Conservation (phyloP, 2,113 vertebrate genomes). For the Notarius quadriscutis region DNA sequence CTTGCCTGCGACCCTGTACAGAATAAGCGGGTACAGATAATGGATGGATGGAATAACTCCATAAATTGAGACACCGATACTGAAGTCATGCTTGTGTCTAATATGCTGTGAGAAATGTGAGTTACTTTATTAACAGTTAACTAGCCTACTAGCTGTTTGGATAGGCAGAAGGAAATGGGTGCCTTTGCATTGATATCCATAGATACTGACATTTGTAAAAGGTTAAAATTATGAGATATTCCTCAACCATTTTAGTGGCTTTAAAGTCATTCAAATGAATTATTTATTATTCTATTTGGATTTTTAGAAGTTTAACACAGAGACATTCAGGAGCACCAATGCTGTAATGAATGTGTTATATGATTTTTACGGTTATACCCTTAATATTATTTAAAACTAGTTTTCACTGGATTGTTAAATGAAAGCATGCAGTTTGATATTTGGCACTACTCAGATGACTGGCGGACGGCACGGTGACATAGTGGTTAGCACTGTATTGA, state of each 20-base stretch:
- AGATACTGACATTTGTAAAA: neutral
- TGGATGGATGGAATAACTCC: neutral
- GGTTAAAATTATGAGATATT: neutral
- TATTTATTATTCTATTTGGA: neutral
- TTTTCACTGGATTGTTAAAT: neutral
- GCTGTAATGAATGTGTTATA: neutral
- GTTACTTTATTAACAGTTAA: neutral
- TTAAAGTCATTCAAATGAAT: neutral
- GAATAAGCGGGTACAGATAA: too few relatives aligned
- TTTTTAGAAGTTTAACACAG: neutral
- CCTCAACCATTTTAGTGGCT: neutral
- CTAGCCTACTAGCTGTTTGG: neutral
- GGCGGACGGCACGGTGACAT: too few relatives aligned
- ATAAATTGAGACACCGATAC: neutral
- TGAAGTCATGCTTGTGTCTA: neutral
- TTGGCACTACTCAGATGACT: neutral
- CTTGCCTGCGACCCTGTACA: too few relatives aligned
- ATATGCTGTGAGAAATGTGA: neutral
- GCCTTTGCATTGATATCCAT: neutral
- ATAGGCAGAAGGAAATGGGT: neutral
- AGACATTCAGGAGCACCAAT: neutral
- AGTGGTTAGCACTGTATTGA: too few relatives aligned
- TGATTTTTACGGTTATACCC: neutral
- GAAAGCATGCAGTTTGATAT: neutral
- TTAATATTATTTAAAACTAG: neutral